These are phyloP conservation scores for Microcebus tavaratra DNA, from an alignment of 2,113 vertebrate genomes.

Conservation along the genomic window DNA sequence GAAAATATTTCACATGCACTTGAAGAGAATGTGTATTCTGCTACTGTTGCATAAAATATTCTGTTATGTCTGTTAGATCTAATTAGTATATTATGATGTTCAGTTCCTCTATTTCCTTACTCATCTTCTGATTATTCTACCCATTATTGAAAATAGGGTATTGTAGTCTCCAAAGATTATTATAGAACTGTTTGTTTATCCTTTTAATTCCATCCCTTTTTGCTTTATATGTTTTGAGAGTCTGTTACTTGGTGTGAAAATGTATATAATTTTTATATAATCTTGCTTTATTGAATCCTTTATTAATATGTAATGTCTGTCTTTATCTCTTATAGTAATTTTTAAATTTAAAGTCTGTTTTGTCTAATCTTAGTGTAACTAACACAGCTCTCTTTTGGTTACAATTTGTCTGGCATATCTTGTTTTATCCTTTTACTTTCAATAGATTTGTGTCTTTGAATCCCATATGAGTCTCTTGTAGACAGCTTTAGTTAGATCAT, in stretches of 20 bases:
- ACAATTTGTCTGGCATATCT: background rate
- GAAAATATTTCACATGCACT: background rate
- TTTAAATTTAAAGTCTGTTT: conserved; percentile 2
- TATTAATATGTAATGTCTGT: background rate
- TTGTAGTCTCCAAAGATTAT: background rate
- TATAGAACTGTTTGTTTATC: conserved; percentile 16
- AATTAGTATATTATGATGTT: conserved; percentile 23
- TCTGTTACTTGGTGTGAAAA: background rate
- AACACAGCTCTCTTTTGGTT: background rate
- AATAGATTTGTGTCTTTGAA: background rate
- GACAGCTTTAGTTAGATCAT: background rate
- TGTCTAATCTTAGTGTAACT: background rate
- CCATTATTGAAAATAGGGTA: background rate
- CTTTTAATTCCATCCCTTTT: conserved; percentile 13
- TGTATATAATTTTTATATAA: background rate
- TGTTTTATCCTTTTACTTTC: background rate
- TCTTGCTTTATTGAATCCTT: background rate
- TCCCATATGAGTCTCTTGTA: conserved; percentile 6
- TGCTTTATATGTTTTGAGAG: conserved; percentile 10
- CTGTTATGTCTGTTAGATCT: background rate
- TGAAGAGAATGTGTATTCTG: conserved; percentile 12
- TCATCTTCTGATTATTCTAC: background rate
- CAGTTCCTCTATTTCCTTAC: background rate
- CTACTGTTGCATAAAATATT: background rate
- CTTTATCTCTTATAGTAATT: background rate